Percentiles rank a stretch among this genome's conserved stretches.
These are phyloP conservation scores for Hirtodrosophila trivittata DNA, from an alignment of 2,888 invertebrate genomes.

Conservation along the genomic window DNA sequence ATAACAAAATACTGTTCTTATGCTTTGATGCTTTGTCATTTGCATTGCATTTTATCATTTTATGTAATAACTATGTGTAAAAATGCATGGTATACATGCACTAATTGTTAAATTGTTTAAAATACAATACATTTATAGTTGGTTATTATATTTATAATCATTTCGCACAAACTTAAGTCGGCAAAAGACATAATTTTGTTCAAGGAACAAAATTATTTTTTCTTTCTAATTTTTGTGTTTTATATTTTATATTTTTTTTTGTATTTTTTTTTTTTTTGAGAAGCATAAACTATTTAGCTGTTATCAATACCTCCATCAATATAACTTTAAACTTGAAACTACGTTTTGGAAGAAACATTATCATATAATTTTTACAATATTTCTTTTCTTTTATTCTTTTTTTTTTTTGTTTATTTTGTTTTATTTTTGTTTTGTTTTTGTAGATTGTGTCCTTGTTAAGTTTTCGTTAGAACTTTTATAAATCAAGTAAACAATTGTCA, in stretches of 20 bases:
- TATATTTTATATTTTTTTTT: background rate
- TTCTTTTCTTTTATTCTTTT: slow-evolving; percentile 27
- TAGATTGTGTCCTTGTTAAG: background rate
- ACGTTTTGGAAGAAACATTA: slow-evolving; percentile 64
- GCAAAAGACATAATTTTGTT: no score
- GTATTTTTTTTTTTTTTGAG: slow-evolving; percentile 15
- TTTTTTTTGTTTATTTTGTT: slow-evolving; percentile 22
- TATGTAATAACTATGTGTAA: slow-evolving; percentile 71
- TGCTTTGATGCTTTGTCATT: slow-evolving; percentile 70
- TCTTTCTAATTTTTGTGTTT: slow-evolving; percentile 4
- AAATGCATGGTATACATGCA: slow-evolving; percentile 58
- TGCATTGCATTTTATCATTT: slow-evolving; percentile 58
- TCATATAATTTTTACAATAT: slow-evolving; percentile 34
- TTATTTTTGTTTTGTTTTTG: slow-evolving; percentile 15
- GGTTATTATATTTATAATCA: slow-evolving; percentile 33
- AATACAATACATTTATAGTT: slow-evolving; percentile 58
- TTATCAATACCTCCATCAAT: slow-evolving; percentile 28
- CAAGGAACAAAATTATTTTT: slow-evolving; percentile 16
- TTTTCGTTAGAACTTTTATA: slow-evolving; percentile 10
- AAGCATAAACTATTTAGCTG: slow-evolving; percentile 51
- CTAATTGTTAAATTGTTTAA: slow-evolving; percentile 38
- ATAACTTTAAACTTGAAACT: slow-evolving; percentile 46
- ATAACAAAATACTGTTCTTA: slow-evolving; percentile 76
- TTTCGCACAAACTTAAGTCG: slow-evolving; percentile 36
- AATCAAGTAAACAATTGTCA: slow-evolving; percentile 46